Percentiles rank a stretch among this genome's conserved stretches.
Evolutionary conservation across 2,888 invertebrate species (phyloP).

Genomic region (Ennomos quercinarius): DNA sequence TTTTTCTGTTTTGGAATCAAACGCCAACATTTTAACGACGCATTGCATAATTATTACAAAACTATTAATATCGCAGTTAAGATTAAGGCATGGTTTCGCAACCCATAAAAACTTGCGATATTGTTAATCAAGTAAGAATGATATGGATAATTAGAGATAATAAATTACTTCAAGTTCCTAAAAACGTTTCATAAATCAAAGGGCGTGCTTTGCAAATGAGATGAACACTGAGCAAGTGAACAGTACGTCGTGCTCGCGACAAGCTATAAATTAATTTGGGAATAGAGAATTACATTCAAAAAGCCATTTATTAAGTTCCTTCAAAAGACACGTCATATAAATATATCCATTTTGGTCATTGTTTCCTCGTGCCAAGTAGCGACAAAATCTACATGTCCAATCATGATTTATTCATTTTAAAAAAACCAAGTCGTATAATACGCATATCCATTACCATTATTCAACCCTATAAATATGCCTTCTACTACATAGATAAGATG

Average conservation of each 20-base stretch:
- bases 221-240: constrained; percentile 4
- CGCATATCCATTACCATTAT: no score
- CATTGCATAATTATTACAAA: no score
- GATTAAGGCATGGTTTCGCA: no score
- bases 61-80: no score
- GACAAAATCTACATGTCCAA: no score
- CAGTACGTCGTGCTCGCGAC: constrained; percentile 14
- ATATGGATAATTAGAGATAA: constrained; percentile 25
- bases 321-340: no score
- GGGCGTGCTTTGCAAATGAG: constrained; percentile 23
- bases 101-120: neutral
- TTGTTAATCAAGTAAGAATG: constrained; percentile 20
- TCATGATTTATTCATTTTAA: no score
- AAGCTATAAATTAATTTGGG: constrained; percentile 16
- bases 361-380: no score
- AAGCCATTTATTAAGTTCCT: no score
- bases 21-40: neutral
- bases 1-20: constrained; percentile 5
- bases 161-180: constrained; percentile 26
- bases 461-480: no score
- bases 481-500: constrained; percentile 6
- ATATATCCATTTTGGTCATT: no score
- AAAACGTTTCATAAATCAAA: constrained; percentile 28
- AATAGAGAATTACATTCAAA: neutral
- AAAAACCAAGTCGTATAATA: no score